Conservation (phyloP, 2,888 invertebrate species). For the Cheilosia pagana region DNA sequence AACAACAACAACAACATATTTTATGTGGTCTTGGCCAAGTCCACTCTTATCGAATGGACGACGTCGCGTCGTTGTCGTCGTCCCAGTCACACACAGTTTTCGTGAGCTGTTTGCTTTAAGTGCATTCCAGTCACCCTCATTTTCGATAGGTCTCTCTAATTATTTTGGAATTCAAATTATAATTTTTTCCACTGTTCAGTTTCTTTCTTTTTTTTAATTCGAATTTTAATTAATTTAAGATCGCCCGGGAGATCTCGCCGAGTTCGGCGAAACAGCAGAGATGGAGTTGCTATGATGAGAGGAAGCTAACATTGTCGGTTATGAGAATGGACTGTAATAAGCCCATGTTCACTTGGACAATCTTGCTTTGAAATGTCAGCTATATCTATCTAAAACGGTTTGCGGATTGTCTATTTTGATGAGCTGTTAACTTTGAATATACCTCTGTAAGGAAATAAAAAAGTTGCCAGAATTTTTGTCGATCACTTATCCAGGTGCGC, state of each 20-base stretch:
- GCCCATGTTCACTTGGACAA: too few species aligned
- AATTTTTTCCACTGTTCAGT: constrained; percentile 24
- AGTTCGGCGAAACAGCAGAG: constrained; percentile 2
- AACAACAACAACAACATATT: constrained; percentile 1
- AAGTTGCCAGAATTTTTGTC: too few species aligned
- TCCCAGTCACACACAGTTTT: constrained; percentile 46
- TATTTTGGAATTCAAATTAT: constrained; percentile 73
- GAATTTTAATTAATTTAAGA: constrained; percentile 71
- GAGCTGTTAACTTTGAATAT: too few species aligned
- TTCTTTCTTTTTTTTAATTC: constrained; percentile 27
- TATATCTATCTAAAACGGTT: too few species aligned
- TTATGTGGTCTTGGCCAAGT: constrained; percentile 13
- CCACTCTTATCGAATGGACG: constrained; percentile 53
- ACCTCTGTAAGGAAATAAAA: too few species aligned
- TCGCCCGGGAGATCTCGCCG: constrained; percentile 46
- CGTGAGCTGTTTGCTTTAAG: constrained; percentile 71
- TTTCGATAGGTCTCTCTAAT: constrained; percentile 72
- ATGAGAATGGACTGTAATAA: too few species aligned
- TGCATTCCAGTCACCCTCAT: constrained; percentile 74
- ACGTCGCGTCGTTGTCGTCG: constrained; percentile 19
- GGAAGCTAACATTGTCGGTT: too few species aligned
- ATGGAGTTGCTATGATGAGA: background rate
- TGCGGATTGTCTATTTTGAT: too few species aligned
- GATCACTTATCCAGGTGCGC: too few species aligned
- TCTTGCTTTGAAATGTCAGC: too few species aligned